A percentile compares a stretch with the other conserved stretches of the same genome.
Conservation (phyloP, 1,140 invertebrate genomes). For the Drosophila obscura region DNA sequence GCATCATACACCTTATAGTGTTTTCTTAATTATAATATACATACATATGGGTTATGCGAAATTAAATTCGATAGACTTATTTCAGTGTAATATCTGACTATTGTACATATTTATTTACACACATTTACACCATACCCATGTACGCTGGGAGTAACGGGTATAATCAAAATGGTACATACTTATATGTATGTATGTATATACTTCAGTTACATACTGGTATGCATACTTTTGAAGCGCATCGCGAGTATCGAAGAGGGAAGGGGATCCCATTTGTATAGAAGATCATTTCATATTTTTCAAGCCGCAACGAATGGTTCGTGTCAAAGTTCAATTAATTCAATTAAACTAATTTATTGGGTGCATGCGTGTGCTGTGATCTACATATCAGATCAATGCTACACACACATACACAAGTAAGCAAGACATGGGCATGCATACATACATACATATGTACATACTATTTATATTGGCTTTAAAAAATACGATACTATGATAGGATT, state of each 20-base stretch:
- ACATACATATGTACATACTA: background rate
- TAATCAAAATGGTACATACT: too few relatives aligned
- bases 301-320: constrained; percentile 45
- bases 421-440: constrained; percentile 1
- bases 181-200: too few relatives aligned
- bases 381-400: constrained; percentile 33
- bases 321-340: constrained; percentile 83
- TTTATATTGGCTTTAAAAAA: constrained; percentile 1
- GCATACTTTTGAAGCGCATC: background rate
- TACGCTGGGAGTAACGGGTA: too few relatives aligned
- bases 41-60: too few relatives aligned
- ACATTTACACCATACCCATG: too few relatives aligned
- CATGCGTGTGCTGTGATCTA: constrained; percentile 36
- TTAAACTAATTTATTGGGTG: constrained; percentile 66
- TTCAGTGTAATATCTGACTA: too few relatives aligned
- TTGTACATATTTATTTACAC: too few relatives aligned
- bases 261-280: constrained; percentile 42
- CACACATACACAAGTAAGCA: background rate
- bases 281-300: constrained; percentile 55
- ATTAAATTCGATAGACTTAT: too few relatives aligned
- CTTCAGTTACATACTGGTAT: background rate
- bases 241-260: too few relatives aligned
- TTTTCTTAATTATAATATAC: too few relatives aligned
- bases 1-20: too few relatives aligned
- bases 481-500: constrained; percentile 30